Base-by-base conservation (phyloP, 1,140 invertebrate genomes). In the Conopomorpha cramerella region DNA sequence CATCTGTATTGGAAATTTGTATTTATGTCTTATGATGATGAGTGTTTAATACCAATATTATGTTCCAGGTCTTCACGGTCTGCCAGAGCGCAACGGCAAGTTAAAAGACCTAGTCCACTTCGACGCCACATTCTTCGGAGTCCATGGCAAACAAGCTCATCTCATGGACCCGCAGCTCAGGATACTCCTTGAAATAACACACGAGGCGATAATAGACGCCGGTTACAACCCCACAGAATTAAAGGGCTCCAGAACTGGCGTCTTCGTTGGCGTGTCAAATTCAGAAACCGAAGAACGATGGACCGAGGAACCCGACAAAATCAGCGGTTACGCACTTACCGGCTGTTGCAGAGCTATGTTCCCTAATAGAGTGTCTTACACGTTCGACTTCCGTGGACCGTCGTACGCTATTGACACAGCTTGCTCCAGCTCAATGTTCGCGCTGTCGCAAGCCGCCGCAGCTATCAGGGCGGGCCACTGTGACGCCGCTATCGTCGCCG, bases 341-440 rank as follows among this genome's bases (percentile, higher is more conserved):
- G 96, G 96, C 14, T 96, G 93, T 70, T 89, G 88, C 34, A 81
- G 92, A 26, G 91, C 94, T 16, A 98, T 98, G 95, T 96, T 98
- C 70, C 85, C 95, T 25, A 99, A 99, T 70, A 85, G 96, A 55
- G 84, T 99, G 19, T 98, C 95, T 0, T 99, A 89, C 77, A 90
- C 93, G 7, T 98, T 97, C 77, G 94, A 98, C 55, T 92, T 97
- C 88, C 76, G 47, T 79, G 74, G 96, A 8, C 96, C 96, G 1
- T 96, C 93, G 67, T 96, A 90, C 67, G 86, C 92, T 2, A 73
- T 98, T 3, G 96, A 99, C 71, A 97, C 96, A 6, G 96, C 96
- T 1, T 99, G 96, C 72, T 97, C 95, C 0, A 96, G 94, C 43
- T 92, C 92, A 32, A 66, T 96, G 55, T 86, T 92, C 56, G 95